phyloP scores from a whole-genome alignment of 2,888 invertebrate species.

The Nowickia ferox region DNA sequence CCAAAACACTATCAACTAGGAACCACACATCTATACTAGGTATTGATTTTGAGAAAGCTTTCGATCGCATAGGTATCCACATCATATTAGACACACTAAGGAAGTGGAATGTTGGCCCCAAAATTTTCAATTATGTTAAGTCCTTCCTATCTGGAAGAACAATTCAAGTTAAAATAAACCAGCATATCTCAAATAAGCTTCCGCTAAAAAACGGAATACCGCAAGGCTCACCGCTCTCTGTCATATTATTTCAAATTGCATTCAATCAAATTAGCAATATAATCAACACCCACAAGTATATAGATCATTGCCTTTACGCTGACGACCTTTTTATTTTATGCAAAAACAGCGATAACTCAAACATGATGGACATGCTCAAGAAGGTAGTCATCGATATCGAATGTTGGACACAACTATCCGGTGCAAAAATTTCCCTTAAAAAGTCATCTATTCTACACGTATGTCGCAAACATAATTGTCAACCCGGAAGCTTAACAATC shows the following conservation, averaged over 20 bases:
- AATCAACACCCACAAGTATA: constrained; percentile 48
- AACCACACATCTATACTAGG: constrained; percentile 41
- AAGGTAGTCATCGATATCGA: constrained; percentile 15
- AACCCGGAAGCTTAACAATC: neutral
- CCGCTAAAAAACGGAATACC: constrained; percentile 49
- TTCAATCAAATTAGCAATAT: constrained; percentile 49
- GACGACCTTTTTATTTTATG: constrained; percentile 67
- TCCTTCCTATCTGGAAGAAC: constrained; percentile 30
- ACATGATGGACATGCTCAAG: neutral
- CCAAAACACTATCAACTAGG: constrained; percentile 16
- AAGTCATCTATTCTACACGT: constrained; percentile 19
- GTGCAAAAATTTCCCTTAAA: constrained; percentile 24
- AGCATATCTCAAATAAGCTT: constrained; percentile 10
- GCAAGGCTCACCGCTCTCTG: constrained; percentile 4
- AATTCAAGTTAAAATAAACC: constrained; percentile 23
- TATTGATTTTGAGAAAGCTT: constrained; percentile 65
- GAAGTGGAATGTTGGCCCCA: constrained; percentile 16
- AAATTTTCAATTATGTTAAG: constrained; percentile 51
- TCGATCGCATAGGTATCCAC: constrained; percentile 54
- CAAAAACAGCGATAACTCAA: constrained; percentile 26
- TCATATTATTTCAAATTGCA: constrained; percentile 57
- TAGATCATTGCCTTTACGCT: constrained; percentile 64
- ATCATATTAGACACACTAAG: constrained; percentile 34
- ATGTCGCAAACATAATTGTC: constrained; percentile 20
- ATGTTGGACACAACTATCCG: constrained; percentile 19